Base-by-base conservation (phyloP, 1,140 invertebrate species). In the Helicoverpa zea region DNA sequence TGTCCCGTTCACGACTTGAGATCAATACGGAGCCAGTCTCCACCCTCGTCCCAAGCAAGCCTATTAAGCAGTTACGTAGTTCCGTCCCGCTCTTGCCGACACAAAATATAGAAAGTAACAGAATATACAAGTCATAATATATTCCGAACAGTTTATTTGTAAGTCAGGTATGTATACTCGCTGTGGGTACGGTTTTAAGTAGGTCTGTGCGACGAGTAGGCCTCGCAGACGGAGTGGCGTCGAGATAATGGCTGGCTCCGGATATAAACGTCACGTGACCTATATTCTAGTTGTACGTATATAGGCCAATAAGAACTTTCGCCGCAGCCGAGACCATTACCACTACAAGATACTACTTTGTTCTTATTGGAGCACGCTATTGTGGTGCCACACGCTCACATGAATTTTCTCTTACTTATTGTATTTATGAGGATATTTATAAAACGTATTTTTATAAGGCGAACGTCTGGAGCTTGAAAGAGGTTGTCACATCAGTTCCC, bases 1-100 rank as follows among this genome's bases (percentile, higher is more conserved):
- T 90, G 88, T 88, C 85, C 88, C 85, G 86, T 86, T 84, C 84
- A 87, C 80, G 81, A 84, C 86, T 88, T 82, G 80, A 89, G 90
- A 94, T 92, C 91, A 89, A 94, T 94, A 92, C 90, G 84, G 86
- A 90, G 88, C 81, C 87, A 89, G 89, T 90, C 90, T 89, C 87
- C 89, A 88, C 86, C 88, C 89, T 86, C 87, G 81, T 83, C 78
- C 85, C 75, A 80, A 81, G 73, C 61, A 51, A 90, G 86, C 87
- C 87, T 89, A 88, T 87, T 83, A 64, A 72, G 66, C 80, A 79
- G 52, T 70, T 68, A 29, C 16, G 76, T 84, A 80, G 82, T 76
- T 84, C 83, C 74, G 58, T 88, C 87, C 83, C 82, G 70, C 82
- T 88, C 81, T 66, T 52, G 56, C 84, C 79, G 64, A 84, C 68